Conservation (phyloP, 1,140 invertebrate species). For the Drosophila leontia region DNA sequence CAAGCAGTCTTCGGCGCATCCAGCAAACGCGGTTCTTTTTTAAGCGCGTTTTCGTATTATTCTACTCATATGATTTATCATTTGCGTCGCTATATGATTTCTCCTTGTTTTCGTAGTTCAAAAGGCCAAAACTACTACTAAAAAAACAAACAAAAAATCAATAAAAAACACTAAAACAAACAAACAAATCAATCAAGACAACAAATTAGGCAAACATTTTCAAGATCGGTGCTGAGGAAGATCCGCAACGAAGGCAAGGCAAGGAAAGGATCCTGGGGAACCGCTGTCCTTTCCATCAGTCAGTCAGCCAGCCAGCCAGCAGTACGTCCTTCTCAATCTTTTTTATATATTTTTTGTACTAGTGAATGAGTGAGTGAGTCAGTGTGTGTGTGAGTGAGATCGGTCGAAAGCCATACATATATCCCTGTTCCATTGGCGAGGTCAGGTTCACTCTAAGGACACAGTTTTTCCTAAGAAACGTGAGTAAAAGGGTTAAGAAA, state of each 20-base stretch:
- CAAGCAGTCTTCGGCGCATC: conserved; percentile 85
- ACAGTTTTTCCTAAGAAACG: neutral
- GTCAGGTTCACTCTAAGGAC: neutral
- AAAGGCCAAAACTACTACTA: conserved; percentile 46
- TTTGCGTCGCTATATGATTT: conserved; percentile 85
- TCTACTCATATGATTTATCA: conserved; percentile 85
- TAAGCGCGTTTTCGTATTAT: conserved; percentile 85
- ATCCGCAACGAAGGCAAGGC: neutral
- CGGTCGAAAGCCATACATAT: neutral
- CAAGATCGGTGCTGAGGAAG: conserved; percentile 12
- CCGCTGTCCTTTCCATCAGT: conserved; percentile 22
- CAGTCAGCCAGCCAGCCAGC: conserved; percentile 29
- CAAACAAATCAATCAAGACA: conserved; percentile 1
- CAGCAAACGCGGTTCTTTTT: conserved; percentile 85
- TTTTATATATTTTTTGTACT: conserved; percentile 29
- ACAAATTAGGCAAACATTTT: neutral
- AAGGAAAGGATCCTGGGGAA: conserved; percentile 21
- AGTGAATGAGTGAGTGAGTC: conserved; percentile 11
- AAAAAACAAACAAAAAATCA: conserved; percentile 11
- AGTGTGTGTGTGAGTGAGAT: conserved; percentile 9
- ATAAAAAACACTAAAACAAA: conserved; percentile 14
- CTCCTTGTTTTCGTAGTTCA: conserved; percentile 84
- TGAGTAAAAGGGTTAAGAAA: neutral
- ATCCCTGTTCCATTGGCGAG: neutral
- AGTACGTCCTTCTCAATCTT: conserved; percentile 28